Base-by-base conservation (phyloP, 2,113 vertebrate genomes). In the Argyrosomus japonicus region DNA sequence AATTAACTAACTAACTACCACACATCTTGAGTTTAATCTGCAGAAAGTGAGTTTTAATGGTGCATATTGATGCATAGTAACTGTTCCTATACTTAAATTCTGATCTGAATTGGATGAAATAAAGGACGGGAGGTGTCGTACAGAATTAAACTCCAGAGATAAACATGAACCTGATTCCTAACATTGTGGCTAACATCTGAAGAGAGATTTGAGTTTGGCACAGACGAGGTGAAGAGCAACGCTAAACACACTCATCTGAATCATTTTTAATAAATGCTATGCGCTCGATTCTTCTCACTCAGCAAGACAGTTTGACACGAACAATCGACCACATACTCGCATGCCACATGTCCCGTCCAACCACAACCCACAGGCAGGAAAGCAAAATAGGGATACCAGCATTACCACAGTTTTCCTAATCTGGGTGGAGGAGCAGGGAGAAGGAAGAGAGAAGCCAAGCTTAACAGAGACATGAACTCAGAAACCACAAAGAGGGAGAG, bases 361-460 rank as follows among this genome's bases (percentile, higher is more conserved):
- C 85, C 90, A 85, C 85, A 90, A 60, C 78, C 81, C 80, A 83
- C 87, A 85, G 86, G 77, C 83, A 87, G 72, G 78, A 90, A 91
- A 93, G 89, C 81, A 74, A 88, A 88, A 85, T 67, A 75, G 62
- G 36, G 90, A 87, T 75, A 83, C 64, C 76, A 86, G 87, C 87
- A 89, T 93, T 90, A 91, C 90, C 56, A 77, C 77, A 74, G 69
- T 90, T 93, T 94, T 93, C 89, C 92, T 91, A 84, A 91, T 84
- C 67, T 36, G 57, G 75, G 61, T 69, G 51, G 25, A 21, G 68
- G 77, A 73, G 76, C 77, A 56, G 69, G n/a, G n/a, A n/a, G n/a
- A n/a, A 60, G 62, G 62, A 69, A 68, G 53, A 62, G 32, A 75
- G 61, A 88, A 89, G 88, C 82, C 88, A 92, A 91, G 79, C 79